Conservation (phyloP, 2,888 invertebrate genomes). For the Panzeria rudis region DNA sequence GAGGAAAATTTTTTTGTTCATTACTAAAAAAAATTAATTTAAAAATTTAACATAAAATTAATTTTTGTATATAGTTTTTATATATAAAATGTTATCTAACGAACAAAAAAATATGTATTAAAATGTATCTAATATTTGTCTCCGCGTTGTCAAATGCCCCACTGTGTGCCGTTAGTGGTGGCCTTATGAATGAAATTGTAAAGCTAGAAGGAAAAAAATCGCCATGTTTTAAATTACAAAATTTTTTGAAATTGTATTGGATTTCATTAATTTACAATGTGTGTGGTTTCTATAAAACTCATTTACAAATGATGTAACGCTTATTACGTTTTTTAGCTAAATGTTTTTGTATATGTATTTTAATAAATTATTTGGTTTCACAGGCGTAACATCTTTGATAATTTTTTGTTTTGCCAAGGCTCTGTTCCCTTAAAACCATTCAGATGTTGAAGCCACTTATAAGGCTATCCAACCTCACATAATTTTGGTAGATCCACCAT, state of each 20-base stretch:
- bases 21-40: too few species aligned
- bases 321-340: background rate
- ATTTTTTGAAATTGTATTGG: conserved; percentile 29
- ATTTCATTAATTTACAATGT: conserved; percentile 41
- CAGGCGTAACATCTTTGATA: background rate
- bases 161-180: conserved; percentile 23
- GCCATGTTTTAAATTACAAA: conserved; percentile 19
- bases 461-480: background rate
- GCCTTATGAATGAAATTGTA: conserved; percentile 49
- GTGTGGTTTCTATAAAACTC: conserved; percentile 31
- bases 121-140: too few species aligned
- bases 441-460: background rate
- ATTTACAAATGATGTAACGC: conserved; percentile 23
- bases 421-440: background rate
- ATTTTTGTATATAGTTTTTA: too few species aligned
- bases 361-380: background rate
- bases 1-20: too few species aligned
- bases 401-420: background rate
- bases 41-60: too few species aligned
- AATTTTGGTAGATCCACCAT: background rate
- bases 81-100: too few species aligned
- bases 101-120: too few species aligned
- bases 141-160: background rate
- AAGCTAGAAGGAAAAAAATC: conserved; percentile 23
- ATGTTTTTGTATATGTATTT: background rate